phyloP scores from a whole-genome alignment of 2,797 vertebrate genomes.

The Diplodus sargus region DNA sequence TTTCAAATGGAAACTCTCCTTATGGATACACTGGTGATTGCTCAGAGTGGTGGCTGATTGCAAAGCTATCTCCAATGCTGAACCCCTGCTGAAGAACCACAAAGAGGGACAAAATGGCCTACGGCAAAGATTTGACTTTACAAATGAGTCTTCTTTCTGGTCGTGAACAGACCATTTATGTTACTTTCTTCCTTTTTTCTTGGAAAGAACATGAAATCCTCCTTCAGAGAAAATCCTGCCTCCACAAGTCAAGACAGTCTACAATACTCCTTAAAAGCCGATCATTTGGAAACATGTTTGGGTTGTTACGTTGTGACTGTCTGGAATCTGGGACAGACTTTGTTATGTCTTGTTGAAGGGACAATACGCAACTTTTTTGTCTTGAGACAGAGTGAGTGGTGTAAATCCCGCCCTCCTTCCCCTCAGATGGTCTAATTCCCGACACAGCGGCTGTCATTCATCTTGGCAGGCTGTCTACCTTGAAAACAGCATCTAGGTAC shows the following conservation, averaged over 20 bases:
- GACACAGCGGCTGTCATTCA: constrained; percentile 54
- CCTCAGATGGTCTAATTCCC: constrained; percentile 53
- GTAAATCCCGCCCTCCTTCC: constrained; percentile 40
- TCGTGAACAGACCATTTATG: constrained; percentile 39
- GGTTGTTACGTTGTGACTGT: constrained; percentile 5
- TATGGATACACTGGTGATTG: constrained; percentile 70
- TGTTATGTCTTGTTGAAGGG: constrained; percentile 21
- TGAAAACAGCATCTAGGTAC: constrained; percentile 52
- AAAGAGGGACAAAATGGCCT: constrained; percentile 63
- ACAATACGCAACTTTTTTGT: constrained; percentile 30
- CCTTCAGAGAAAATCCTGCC: constrained; percentile 20
- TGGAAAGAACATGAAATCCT: constrained; percentile 40
- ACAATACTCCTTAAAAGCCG: constrained; percentile 18
- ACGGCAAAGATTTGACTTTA: constrained; percentile 63
- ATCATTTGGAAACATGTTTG: constrained; percentile 7
- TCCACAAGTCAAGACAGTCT: neutral
- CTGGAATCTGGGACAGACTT: constrained; percentile 6
- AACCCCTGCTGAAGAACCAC: constrained; percentile 65
- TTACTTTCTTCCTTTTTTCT: constrained; percentile 23
- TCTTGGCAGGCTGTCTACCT: constrained; percentile 62
- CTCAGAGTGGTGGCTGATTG: constrained; percentile 76
- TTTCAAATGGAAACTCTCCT: constrained; percentile 65
- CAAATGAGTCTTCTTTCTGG: constrained; percentile 54
- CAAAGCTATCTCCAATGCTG: constrained; percentile 56
- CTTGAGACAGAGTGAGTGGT: constrained; percentile 23